Evolutionary conservation across 2,888 invertebrate genomes (phyloP).

Genomic region (Melieria picta): DNA sequence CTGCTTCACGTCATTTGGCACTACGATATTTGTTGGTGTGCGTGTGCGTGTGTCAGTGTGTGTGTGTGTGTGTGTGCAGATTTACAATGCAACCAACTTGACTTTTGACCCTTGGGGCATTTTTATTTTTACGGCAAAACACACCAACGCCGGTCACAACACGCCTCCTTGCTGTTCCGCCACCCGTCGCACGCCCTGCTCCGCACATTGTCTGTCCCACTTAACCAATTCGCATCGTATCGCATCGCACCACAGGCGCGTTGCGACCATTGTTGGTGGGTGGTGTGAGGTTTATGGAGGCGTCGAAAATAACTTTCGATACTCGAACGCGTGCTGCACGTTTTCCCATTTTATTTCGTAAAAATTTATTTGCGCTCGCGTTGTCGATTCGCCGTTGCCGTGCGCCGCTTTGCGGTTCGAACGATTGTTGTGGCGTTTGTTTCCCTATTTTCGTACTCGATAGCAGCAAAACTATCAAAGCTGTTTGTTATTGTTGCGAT

Average conservation of each 20-base stretch:
- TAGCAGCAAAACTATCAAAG: not conserved
- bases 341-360: too few relatives aligned
- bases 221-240: not conserved
- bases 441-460: not conserved
- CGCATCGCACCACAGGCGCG: not conserved
- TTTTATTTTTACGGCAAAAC: slow-evolving; percentile 4
- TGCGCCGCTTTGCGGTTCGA: too few relatives aligned
- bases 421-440: too few relatives aligned
- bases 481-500: not conserved
- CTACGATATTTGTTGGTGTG: not conserved
- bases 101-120: slow-evolving; percentile 21
- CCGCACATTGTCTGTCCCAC: not conserved
- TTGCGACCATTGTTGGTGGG: not conserved
- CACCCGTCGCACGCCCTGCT: not conserved
- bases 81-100: slow-evolving; percentile 20
- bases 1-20: too few relatives aligned
- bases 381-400: too few relatives aligned
- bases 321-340: too few relatives aligned
- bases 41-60: not conserved
- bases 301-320: too few relatives aligned
- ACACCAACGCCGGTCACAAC: not conserved
- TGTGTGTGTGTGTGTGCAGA: slow-evolving; percentile 9
- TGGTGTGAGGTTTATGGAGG: not conserved
- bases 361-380: too few relatives aligned
- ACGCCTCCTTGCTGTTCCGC: not conserved